Evolutionary conservation across 92 coral and sea anemone species (phyloP), one percentile per base, ranked within the genome.

Genomic region (Palythoa heliodiscus): DNA sequence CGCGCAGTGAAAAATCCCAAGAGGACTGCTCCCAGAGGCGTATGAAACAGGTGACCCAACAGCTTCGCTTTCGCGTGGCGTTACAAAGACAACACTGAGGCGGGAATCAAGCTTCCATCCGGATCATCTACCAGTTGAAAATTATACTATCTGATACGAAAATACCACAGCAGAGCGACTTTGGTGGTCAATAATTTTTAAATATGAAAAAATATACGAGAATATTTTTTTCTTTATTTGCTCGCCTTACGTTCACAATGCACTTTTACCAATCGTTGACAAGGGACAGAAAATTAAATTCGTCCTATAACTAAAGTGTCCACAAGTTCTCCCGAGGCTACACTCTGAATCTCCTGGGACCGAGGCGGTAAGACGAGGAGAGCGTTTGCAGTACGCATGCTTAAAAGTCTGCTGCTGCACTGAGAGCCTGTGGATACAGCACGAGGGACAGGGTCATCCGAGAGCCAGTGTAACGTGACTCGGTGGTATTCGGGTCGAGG

Each of bases 351-450:
- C 38, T 63, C 66, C 48, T 93, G 93, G 50, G 95, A 87, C 83
- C 93, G 90, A 20, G 98, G 91, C 29, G 98, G 99, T 70, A 94
- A 84, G 73, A 89, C 99, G 43, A 96, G 88, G 70, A 96, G 89
- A 5, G 98, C 98, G 84, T 96, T 96, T 24, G 99, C 98, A 19
- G 98, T 95, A 39, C 99, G 97, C 95, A 96, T 95, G 87, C 99
- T 96, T 88, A 94, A 78, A 52, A 96, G 90, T 73, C 99, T 94
- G 87, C 99, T 96, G 89, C 99, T 96, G 78, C 99, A 96, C 86
- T 96, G 99, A 83, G 98, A 95, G 77, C 99, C 99, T 67, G 99
- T 96, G 61, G 98, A 91, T 23, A 72, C 81, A 77, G 97, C 99
- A 37, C 85, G 90, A 17, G 99, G 98, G 11, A 96, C 69, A 54